Conservation (phyloP, 2,888 invertebrate genomes). For the Stenodera caucasica region DNA sequence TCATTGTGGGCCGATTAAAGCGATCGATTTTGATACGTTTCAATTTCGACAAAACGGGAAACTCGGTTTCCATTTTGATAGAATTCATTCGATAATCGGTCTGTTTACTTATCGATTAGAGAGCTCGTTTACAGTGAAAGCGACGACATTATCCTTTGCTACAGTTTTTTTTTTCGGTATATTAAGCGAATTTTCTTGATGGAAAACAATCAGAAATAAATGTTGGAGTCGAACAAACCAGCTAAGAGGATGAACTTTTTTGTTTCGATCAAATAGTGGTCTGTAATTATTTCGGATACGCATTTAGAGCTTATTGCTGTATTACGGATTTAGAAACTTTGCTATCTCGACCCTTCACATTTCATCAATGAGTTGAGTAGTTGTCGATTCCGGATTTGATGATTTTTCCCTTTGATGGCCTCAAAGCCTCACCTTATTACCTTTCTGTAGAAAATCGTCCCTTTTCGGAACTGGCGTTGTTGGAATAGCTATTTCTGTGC, state of each 20-base stretch:
- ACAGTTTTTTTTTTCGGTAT: too few species aligned
- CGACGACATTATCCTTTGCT: not conserved
- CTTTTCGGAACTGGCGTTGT: too few species aligned
- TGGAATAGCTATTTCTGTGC: too few species aligned
- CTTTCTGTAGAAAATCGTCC: too few species aligned
- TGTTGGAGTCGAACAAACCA: not conserved
- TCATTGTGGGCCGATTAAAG: constrained; percentile 2
- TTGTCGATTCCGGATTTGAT: not conserved
- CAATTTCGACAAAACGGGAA: not conserved
- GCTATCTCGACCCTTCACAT: too few species aligned
- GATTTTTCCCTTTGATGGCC: not conserved
- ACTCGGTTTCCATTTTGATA: not conserved
- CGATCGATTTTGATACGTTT: not conserved
- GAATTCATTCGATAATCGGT: not conserved
- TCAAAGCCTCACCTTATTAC: too few species aligned
- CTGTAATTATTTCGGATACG: too few species aligned
- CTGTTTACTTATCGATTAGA: not conserved
- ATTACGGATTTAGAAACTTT: too few species aligned
- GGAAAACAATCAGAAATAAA: too few species aligned
- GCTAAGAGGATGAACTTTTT: not conserved
- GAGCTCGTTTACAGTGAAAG: not conserved
- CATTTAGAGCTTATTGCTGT: not conserved
- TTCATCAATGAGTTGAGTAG: not conserved
- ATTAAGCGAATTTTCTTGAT: too few species aligned
- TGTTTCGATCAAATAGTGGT: not conserved